Evolutionary conservation across 2,797 vertebrate species (phyloP).

Genomic region (Capromys pilorides): DNA sequence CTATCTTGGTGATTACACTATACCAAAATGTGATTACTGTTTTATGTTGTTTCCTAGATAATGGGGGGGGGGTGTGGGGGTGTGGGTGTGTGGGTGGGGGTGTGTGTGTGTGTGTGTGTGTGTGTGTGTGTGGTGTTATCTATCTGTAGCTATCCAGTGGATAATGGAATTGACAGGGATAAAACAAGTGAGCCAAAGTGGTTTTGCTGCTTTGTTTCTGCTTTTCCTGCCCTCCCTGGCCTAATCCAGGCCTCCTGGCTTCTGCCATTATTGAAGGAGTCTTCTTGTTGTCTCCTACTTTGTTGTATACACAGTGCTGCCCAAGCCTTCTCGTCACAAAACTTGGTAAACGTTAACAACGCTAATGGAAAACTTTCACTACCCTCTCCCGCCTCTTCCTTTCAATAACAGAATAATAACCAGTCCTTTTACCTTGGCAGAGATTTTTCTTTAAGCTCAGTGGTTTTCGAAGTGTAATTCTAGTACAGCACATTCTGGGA

Average conservation of each 20-base stretch:
- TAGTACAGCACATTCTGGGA: background rate
- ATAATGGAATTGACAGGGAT: background rate
- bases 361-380: background rate
- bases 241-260: background rate
- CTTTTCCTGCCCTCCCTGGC: background rate
- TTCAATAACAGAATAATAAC: background rate
- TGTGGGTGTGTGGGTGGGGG: background rate
- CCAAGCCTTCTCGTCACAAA: background rate
- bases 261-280: background rate
- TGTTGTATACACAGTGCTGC: background rate
- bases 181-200: background rate
- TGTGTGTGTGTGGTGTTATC: background rate
- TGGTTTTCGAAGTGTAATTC: background rate
- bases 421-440: background rate
- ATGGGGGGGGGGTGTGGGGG: too few species aligned
- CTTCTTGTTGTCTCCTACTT: constrained; percentile 11
- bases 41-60: constrained; percentile 23
- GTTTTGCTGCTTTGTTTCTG: background rate
- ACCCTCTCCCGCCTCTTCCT: background rate
- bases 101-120: too few species aligned
- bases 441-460: background rate
- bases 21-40: background rate
- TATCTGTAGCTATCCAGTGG: background rate
- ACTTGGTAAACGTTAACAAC: background rate
- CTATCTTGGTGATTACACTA: too few species aligned